Evolutionary conservation across 2,113 vertebrate genomes (phyloP).

Genomic region (Tylochromis polylepis): DNA sequence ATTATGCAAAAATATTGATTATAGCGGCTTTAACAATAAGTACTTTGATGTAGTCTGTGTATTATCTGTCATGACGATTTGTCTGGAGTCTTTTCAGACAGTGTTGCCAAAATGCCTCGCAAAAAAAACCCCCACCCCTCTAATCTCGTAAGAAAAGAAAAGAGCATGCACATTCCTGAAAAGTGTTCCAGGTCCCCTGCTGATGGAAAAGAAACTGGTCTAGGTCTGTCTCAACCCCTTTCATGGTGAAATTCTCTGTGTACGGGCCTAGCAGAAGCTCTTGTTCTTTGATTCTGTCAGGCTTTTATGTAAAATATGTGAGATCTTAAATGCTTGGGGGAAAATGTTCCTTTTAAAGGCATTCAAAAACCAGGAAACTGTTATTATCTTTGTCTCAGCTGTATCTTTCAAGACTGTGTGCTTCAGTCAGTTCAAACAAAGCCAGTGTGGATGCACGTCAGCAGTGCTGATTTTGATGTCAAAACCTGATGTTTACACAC

Average conservation of each 20-base stretch:
- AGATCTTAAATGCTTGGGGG: neutral
- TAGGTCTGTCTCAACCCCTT: neutral
- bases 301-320: conserved; percentile 28
- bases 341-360: conserved; percentile 12
- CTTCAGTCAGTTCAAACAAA: neutral
- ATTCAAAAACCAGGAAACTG: neutral
- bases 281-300: conserved; percentile 2
- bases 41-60: neutral
- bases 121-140: neutral
- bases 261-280: neutral
- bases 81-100: neutral
- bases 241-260: neutral
- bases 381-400: conserved; percentile 7
- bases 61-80: neutral
- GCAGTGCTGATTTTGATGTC: neutral
- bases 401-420: neutral
- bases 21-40: neutral
- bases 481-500: neutral
- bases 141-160: neutral
- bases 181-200: neutral
- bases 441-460: neutral
- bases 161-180: neutral
- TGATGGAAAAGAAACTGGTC: neutral
- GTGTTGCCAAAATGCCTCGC: neutral
- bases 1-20: neutral